Base-by-base conservation (phyloP, 2,888 invertebrate species). In the Anthoptus insignis region DNA sequence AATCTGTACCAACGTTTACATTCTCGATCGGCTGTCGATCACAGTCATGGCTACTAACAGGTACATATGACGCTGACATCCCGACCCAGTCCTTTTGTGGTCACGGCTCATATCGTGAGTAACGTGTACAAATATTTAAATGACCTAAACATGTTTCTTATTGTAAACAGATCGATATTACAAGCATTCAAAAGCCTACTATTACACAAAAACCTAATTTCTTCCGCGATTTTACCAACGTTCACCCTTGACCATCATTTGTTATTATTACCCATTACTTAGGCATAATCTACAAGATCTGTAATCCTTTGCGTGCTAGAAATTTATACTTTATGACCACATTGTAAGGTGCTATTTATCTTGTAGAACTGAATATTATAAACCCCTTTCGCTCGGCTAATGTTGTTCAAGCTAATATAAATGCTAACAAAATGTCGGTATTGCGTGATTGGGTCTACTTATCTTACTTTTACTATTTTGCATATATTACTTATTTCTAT, bases 401-500 rank as follows among this genome's bases (percentile, higher is more conserved):
- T 68, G 70, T 72, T 77, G 81, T 81, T 83, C 80, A 78, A 76
- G 77, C 77, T 84, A 86, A 87, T 89, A 87, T 89, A 88, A 64
- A 90, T 88, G 88, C 79, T 88, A 89, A 89, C 89, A 88, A 91
- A 92, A 92, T 91, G 91, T 87, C 77, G 80, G 83, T 81, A 86
- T 92, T 82, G 91, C 91, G 91, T 92, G 91, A 83, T 86, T 82
- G 80, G 77, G 76, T 74, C 79, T 86, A 91, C 87, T 91, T 91
- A 90, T 80, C 82, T 81, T 85, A 81, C 79, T 82, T 83, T 83
- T 81, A 84, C 84, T 89, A 89, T 89, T 92, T 91, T 90, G 91
- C 91, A 91, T 91, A 89, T 83, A 89, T 91, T 88, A 89, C 60
- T 50, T 67, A 68, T 70, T 57, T 66, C 67, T 70, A 70, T 70